Base-by-base conservation (phyloP, 2,113 vertebrate genomes). In the Benitochromis conjunctus region DNA sequence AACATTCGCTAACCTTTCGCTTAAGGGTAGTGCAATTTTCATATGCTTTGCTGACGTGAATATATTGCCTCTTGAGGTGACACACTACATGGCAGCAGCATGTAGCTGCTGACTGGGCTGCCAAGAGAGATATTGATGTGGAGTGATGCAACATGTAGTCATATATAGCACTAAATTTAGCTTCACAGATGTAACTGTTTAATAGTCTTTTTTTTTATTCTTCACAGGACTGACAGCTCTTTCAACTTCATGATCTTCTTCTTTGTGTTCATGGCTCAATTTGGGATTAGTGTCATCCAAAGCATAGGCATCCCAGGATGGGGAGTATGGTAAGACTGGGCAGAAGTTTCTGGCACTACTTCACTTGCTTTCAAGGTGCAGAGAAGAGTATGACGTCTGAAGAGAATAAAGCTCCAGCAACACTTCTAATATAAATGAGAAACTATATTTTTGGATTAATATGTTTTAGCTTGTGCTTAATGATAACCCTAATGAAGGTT, bases 201-300 rank as follows among this genome's bases (percentile, higher is more conserved):
- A 69, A 34, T 88, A 19, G 21, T 31, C 34, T 5, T 53, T 55
- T 46, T 64, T 62, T 13, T 31, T 53, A 54, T 58, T 36, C 38
- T 78, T 24, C 41, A 56, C 89, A 99, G 99, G 97, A 97, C 96
- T 36, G 99, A 99, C 96, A 99, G 99, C 83, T 99, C 99, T 83
- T 99, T 99, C 95, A 99, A 98, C 94, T 99, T 98, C 96, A 99
- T 99, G 99, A 96, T 97, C 1, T 99, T 99, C 95, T 99, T 99
- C 95, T 99, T 99, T 91, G 97, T 98, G 55, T 99, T 99, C 95
- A 98, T 98, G 97, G 98, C 98, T 18, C 99, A 99, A 95, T 92
- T 99, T 91, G 97, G 97, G 89, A 99, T 99, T 95, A 98, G 98
- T 90, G 97, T 99, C 88, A 98, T 99, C 91, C 99, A 99, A 91